Conservation (phyloP, 2,797 vertebrate genomes). For the Lagodon rhomboides region DNA sequence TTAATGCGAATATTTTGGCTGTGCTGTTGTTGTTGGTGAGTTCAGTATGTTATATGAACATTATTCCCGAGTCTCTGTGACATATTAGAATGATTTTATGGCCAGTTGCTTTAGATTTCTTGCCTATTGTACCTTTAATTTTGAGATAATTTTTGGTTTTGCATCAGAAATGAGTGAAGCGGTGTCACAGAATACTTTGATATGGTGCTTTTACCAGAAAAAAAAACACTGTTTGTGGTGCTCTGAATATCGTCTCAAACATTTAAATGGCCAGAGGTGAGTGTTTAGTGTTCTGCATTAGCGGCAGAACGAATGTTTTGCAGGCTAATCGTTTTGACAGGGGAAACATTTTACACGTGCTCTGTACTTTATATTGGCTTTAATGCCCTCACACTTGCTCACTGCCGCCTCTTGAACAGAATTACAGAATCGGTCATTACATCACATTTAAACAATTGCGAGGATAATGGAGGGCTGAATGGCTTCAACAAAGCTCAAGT, state of each 20-base stretch:
- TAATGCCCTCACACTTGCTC: conserved; percentile 34
- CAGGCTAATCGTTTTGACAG: conserved; percentile 38
- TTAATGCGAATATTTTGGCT: too few species aligned
- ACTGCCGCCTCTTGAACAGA: conserved; percentile 31
- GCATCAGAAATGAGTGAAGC: neutral
- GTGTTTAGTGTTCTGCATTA: conserved; percentile 1
- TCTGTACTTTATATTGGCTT: conserved; percentile 14
- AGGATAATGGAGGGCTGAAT: conserved; percentile 47
- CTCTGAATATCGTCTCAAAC: neutral
- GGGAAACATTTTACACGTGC: conserved; percentile 36
- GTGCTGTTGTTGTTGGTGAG: too few species aligned
- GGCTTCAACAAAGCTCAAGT: conserved; percentile 38
- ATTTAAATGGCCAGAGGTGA: neutral
- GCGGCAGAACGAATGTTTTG: conserved; percentile 17
- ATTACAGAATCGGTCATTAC: conserved; percentile 35
- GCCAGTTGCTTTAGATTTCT: too few species aligned
- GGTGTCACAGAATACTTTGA: too few species aligned
- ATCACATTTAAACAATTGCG: conserved; percentile 29
- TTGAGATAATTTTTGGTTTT: neutral
- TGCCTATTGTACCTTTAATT: too few species aligned
- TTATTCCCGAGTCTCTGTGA: too few species aligned
- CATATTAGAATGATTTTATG: too few species aligned
- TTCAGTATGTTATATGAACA: too few species aligned
- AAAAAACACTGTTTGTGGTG: neutral
- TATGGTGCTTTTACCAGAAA: neutral